A percentile compares a stretch with the other conserved stretches of the same genome.
phyloP scores from a whole-genome alignment of 2,797 vertebrate species.

The Nannoperca australis region DNA sequence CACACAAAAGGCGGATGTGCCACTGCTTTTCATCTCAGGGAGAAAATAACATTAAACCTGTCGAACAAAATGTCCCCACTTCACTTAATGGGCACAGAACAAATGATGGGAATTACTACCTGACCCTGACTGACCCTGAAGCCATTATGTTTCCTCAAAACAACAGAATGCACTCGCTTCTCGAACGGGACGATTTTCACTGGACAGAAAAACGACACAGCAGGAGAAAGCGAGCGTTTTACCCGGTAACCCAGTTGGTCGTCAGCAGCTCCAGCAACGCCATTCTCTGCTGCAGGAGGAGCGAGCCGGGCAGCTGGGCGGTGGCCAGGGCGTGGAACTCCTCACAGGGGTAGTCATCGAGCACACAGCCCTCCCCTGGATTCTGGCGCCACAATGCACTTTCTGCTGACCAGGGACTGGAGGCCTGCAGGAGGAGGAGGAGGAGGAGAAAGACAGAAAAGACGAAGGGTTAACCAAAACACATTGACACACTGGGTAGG shows the following conservation, averaged over 20 bases:
- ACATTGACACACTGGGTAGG: not conserved
- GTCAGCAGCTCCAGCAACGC: constrained; percentile 81
- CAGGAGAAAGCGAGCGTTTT: constrained; percentile 37
- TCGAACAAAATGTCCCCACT: constrained; percentile 20
- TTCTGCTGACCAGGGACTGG: constrained; percentile 83
- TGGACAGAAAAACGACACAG: constrained; percentile 12
- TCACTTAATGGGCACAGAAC: constrained; percentile 21
- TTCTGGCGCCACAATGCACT: constrained; percentile 65
- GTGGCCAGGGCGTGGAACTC: constrained; percentile 83
- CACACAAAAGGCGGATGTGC: constrained; percentile 36
- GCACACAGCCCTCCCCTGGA: constrained; percentile 62
- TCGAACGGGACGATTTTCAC: constrained; percentile 11
- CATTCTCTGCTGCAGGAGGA: constrained; percentile 80
- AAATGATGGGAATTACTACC: constrained; percentile 20
- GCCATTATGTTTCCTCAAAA: constrained; percentile 20
- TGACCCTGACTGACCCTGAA: constrained; percentile 18
- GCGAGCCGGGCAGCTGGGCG: constrained; percentile 65
- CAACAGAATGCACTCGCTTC: constrained; percentile 5
- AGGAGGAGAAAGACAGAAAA: not conserved
- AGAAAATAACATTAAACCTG: constrained; percentile 20
- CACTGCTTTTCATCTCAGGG: not conserved
- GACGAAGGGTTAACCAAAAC: not conserved
- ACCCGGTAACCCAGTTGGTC: constrained; percentile 87
- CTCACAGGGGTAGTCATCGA: constrained; percentile 85
- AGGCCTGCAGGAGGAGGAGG: constrained; percentile 64